A percentile compares a stretch with the other conserved stretches of the same genome.
Conservation (phyloP, 64 coral and sea anemone species). For the Exaiptasia diaphana region DNA sequence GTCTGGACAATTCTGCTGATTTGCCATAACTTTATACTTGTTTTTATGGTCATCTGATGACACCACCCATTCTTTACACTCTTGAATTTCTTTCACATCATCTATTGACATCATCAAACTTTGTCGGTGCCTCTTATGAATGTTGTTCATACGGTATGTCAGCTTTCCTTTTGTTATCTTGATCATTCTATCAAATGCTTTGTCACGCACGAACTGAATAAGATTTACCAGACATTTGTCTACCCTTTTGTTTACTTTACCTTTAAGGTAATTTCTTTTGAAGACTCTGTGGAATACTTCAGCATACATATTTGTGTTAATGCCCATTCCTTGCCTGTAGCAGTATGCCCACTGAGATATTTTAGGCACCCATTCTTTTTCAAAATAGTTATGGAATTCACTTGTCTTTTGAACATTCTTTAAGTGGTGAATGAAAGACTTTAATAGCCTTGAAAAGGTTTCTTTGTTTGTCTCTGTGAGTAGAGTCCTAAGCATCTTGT, state of each 20-base stretch:
- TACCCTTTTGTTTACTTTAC: slow-evolving; percentile 51
- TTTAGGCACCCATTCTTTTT: slow-evolving; percentile 32
- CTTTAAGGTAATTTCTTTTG: slow-evolving; percentile 61
- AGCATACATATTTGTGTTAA: slow-evolving; percentile 71
- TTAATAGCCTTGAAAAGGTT: no score
- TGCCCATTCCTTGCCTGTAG: slow-evolving; percentile 14
- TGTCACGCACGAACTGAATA: slow-evolving; percentile 50
- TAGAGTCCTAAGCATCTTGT: not conserved
- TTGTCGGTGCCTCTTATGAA: slow-evolving; percentile 6
- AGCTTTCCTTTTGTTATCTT: slow-evolving; percentile 59
- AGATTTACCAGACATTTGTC: slow-evolving; percentile 49
- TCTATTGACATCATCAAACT: not conserved
- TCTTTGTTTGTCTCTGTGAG: not conserved
- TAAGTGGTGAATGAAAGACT: no score
- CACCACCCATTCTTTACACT: not conserved
- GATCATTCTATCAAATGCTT: slow-evolving; percentile 33
- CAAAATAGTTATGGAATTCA: slow-evolving; percentile 41
- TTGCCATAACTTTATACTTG: slow-evolving; percentile 23
- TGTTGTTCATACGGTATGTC: not conserved
- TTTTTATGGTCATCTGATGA: not conserved
- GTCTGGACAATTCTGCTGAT: not conserved
- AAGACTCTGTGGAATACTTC: slow-evolving; percentile 64
- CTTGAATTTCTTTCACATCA: not conserved
- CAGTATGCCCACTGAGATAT: slow-evolving; percentile 46
- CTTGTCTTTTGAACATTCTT: no score